phyloP scores from a whole-genome alignment of 2,888 invertebrate genomes.

The Mesoligia furuncula region DNA sequence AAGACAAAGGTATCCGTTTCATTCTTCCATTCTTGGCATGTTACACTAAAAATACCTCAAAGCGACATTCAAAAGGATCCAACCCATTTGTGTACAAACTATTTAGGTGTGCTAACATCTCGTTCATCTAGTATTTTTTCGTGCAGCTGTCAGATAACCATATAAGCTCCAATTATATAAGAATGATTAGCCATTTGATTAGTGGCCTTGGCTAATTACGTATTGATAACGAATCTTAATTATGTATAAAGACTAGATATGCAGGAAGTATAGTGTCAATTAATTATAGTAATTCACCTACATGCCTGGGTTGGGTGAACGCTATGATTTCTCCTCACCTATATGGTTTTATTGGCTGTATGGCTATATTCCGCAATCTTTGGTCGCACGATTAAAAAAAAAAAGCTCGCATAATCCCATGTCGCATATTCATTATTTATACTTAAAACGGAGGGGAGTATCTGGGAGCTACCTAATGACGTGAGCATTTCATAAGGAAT shows the following conservation, averaged over 20 bases:
- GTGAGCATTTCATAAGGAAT: not conserved
- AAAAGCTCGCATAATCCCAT: not conserved
- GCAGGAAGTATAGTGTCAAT: constrained; percentile 59
- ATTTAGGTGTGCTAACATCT: constrained; percentile 33
- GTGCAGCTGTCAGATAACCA: constrained; percentile 31
- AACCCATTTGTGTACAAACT: constrained; percentile 37
- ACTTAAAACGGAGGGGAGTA: not conserved
- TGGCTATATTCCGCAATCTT: constrained; percentile 24
- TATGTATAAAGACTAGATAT: constrained; percentile 34
- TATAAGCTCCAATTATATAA: constrained; percentile 33
- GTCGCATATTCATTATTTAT: not conserved
- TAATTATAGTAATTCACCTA: constrained; percentile 41
- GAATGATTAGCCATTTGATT: constrained; percentile 32
- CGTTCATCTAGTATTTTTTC: constrained; percentile 2
- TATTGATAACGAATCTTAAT: constrained; percentile 41
- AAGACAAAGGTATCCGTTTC: constrained; percentile 1
- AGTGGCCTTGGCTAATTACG: constrained; percentile 50
- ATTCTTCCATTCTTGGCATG: constrained; percentile 29
- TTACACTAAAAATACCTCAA: constrained; percentile 24
- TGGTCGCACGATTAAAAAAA: not conserved
- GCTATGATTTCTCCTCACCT: constrained; percentile 42
- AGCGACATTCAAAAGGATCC: constrained; percentile 22
- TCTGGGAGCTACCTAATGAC: not conserved
- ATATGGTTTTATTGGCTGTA: constrained; percentile 6
- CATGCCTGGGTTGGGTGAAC: constrained; percentile 33